Evolutionary conservation across 2,888 invertebrate genomes (phyloP).

Genomic region (Stenodera caucasica): DNA sequence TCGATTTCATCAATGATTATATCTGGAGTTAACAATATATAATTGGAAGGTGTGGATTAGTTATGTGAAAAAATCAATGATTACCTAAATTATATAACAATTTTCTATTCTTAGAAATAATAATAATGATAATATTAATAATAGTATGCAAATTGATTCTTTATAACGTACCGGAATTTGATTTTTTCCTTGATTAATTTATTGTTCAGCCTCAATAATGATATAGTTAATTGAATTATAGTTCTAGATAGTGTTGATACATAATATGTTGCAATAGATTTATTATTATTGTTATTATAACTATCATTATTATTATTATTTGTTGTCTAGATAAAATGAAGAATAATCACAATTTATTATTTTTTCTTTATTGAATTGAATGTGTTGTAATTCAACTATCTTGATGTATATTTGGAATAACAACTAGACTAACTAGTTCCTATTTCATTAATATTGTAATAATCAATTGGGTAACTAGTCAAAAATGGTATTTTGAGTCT

Average conservation of each 20-base stretch:
- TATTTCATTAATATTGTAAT: not conserved
- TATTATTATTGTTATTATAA: not conserved
- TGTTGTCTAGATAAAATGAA: not conserved
- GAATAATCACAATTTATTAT: not conserved
- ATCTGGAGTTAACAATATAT: too few species aligned
- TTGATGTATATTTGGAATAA: not conserved
- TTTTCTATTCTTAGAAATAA: not conserved
- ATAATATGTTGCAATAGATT: not conserved
- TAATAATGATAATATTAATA: not conserved
- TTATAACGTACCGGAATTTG: not conserved
- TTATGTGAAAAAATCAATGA: not conserved
- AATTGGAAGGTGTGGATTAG: not conserved
- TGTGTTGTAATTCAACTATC: not conserved
- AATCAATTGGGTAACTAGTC: not conserved
- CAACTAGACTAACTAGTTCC: not conserved
- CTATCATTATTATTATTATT: too few species aligned
- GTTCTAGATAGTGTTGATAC: not conserved
- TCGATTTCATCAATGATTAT: too few species aligned
- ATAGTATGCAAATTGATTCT: not conserved
- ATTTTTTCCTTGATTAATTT: not conserved
- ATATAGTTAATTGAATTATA: not conserved
- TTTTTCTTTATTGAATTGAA: not conserved
- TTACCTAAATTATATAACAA: not conserved
- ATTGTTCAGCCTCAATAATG: not conserved
- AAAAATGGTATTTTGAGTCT: not conserved